Evolutionary conservation across 1,140 invertebrate species (phyloP).

Genomic region (Mycetomoellerius zeteki): DNA sequence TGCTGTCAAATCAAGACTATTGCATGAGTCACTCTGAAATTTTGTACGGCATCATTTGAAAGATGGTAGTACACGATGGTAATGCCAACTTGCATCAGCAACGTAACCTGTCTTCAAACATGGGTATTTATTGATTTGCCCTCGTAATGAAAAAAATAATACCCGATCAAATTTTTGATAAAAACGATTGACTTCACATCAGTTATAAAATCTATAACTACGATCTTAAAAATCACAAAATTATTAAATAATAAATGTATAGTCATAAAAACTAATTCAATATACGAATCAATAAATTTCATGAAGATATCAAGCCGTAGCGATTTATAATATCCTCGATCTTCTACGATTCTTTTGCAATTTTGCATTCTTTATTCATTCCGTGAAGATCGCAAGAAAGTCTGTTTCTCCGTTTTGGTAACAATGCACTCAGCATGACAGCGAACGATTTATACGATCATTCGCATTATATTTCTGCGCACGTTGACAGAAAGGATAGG

Average conservation of each 20-base stretch:
- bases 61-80: too few species aligned
- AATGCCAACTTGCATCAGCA: too few species aligned
- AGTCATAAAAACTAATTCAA: background rate
- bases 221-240: background rate
- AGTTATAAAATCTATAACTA: background rate
- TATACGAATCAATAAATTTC: background rate
- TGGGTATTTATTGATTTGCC: too few species aligned
- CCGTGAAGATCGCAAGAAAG: background rate
- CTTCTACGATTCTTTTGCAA: background rate
- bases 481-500: constrained; percentile 14
- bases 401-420: constrained; percentile 16
- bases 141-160: background rate
- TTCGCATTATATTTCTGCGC: constrained; percentile 47
- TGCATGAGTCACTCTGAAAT: too few species aligned
- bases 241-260: background rate
- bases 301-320: background rate
- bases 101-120: too few species aligned
- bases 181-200: background rate
- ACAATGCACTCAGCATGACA: constrained; percentile 37
- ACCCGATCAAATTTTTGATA: background rate
- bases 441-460: constrained; percentile 58
- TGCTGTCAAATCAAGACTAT: too few species aligned
- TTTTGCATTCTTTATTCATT: background rate
- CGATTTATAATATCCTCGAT: background rate
- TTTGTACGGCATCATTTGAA: too few species aligned